Base-by-base conservation (phyloP, 2,888 invertebrate genomes). In the Phasia obesa region DNA sequence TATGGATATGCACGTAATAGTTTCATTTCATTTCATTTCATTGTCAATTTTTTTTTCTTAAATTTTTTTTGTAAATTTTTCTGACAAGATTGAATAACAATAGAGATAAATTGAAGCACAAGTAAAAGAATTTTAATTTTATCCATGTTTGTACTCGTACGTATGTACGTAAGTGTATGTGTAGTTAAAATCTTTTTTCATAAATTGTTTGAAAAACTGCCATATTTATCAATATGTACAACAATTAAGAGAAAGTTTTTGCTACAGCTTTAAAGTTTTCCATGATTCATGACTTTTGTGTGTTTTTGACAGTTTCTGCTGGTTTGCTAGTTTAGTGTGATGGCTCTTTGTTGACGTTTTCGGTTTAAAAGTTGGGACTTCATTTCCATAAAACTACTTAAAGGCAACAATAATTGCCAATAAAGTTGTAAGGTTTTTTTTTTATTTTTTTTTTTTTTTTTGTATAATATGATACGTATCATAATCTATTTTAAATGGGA, bases 81-180 rank as follows among this genome's bases (percentile, higher is more conserved):
- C 60, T 80, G 60, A 65, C 73, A 79, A 73, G 73, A 74, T 80
- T 80, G 79, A 80, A 80, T 74, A 74, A 74, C 79, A 83, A 83
- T 79, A 42, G 83, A 83, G 71, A 75, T 71, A 74, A 80, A 80
- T 80, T 74, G 73, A 74, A 80, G 73, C 55, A 55, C n/a, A 38
- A 23, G 31, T 0, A 57, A 47, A 75, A 65, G 23, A 77, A 69
- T 35, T 69, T 23, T 55, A 47, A 70, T 21, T 27, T 35, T 27
- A 55, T 19, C 15, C 38, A n/a, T 35, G 9, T 11, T 11, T 35
- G 35, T 53, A 21, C n/a, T n/a, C 2, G 2, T 13, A 4, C 15
- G 25, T 17, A 23, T 31, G 4, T 15, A n/a, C 1, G 21, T 35
- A 9, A n/a, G 19, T 13, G 44, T 11, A 27, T 47, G 55, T 19